Base-by-base conservation (phyloP, 92 coral and sea anemone species). In the Parazoanthus atlanticus region DNA sequence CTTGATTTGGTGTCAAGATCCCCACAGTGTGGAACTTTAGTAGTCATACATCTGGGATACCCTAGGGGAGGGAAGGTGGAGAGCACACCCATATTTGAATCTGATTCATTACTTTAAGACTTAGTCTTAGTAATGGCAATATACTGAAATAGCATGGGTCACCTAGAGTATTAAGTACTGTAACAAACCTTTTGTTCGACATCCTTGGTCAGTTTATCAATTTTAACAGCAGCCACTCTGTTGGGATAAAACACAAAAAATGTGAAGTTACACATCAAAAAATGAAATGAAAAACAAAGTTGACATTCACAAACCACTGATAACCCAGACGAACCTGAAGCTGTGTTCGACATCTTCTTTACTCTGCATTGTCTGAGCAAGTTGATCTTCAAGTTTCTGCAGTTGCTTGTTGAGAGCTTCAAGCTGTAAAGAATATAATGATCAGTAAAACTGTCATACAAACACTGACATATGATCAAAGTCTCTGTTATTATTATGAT, bases 201-300 rank as follows among this genome's bases (percentile, higher is more conserved):
- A 83, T 97, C 99, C 90, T 94, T 97, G 70, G 94, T 88, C 75
- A 95, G 90, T 82, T 97, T 97, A 71, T 97, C 99, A 74, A 95
- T 90, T 76, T 97, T 97, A 34, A 91, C 92, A 67, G 95, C 85
- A 28, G 94, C 94, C 65, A 85, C 86, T 84, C 99, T 97, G 79
- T 13, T 65, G 61, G 23, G 7, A 34, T 40, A 19, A 66, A 78
- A 2, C 16, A 71, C 21, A 6, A 34, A 17, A 28, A 7, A 43
- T 8, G 16, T n/a, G 36, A 71, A 71, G 2, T 31, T 73, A 58
- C 19, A 21, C 26, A 58, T 8, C 21, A 19, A 33, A 21, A 16
- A 79, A 10, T n/a, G 34, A 12, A 26, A 23, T 19, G 0, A 79
- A 41, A 23, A 12, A 32, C 75, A 71, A 12, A 28, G 36, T 73